Evolutionary conservation across 2,888 invertebrate genomes (phyloP), one percentile per base, ranked within the genome.

Genomic region (Brachynemurus nebulosus): DNA sequence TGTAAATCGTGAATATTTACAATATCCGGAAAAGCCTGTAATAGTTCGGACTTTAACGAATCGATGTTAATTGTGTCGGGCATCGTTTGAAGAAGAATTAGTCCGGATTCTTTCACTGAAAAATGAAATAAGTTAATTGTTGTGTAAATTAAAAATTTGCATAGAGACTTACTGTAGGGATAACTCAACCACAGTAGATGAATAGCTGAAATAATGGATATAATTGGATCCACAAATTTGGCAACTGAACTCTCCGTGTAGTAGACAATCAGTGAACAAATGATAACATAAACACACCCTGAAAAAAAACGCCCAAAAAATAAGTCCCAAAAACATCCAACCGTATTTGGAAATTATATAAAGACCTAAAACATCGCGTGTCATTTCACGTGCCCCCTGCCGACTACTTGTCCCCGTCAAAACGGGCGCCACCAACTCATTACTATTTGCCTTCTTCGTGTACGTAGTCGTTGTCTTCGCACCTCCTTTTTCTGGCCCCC

Each of bases 51-150:
- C 51, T 78, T 75, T 48, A 89, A 69, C 7, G 71, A 69, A 50
- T 77, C 73, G 35, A 88, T 80, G 56, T 91, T 81, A 50, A 93
- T 81, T 11, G 89, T 83, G 53, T 80, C 85, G 0, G 95, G 93
- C 46, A 93, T 91, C 1, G 92, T 93, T 66, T 95, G 92, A 16
- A 95, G 71, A 1, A 93, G 70, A 55, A 93, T 89, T 44, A 88
- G 65, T 4, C 89, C 84, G 9, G 91, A 88, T 61, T 91, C 86
- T 53, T 85, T 85, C 76, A 92, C 90, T 91, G 66, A 33, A 64
- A 64, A 53, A 48, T 50, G 40, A 54, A 19, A n/a, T n/a, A 23
- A 4, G n/a, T 18, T 18, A 5, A 39, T 18, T n/a, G 14, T 21
- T n/a, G 14, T 40, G 3, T 23, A 7, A 18, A 14, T n/a, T n/a